Percentiles rank a stretch among this genome's conserved stretches.
Evolutionary conservation across 2,888 invertebrate species (phyloP).

Genomic region (Lepidochrysops patricia): DNA sequence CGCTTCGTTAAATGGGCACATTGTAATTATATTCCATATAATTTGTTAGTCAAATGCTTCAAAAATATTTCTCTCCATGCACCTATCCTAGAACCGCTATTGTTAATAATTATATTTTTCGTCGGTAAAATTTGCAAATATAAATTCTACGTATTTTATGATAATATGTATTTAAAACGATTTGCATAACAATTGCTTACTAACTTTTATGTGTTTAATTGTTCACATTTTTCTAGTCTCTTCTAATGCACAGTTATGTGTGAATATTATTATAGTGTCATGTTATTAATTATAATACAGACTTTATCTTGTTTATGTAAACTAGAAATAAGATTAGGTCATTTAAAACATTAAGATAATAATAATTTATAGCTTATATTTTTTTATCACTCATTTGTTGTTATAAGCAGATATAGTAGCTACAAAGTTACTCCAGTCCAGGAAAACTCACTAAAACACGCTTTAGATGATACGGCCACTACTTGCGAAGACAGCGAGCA

Average conservation of each 20-base stretch:
- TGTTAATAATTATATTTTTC: background rate
- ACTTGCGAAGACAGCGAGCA: no score
- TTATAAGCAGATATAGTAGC: background rate
- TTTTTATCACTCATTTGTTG: background rate
- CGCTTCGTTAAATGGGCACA: background rate
- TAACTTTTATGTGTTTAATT: background rate
- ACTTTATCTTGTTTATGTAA: background rate
- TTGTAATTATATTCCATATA: background rate
- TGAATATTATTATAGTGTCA: no score
- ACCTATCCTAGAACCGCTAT: background rate
- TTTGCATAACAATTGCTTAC: no score
- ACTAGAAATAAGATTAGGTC: background rate
- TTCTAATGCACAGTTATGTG: background rate
- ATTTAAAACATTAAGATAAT: background rate
- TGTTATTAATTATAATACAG: background rate
- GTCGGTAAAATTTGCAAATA: no score
- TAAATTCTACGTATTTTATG: no score
- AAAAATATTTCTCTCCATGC: background rate
- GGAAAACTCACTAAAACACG: no score
- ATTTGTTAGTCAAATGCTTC: background rate
- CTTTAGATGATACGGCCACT: no score
- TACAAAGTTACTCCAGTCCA: no score
- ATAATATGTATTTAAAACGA: no score
- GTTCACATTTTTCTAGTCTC: no score
- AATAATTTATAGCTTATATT: background rate